Evolutionary conservation across 2,888 invertebrate genomes (phyloP), one percentile per base, ranked within the genome.

Genomic region (Parnassius mnemosyne): DNA sequence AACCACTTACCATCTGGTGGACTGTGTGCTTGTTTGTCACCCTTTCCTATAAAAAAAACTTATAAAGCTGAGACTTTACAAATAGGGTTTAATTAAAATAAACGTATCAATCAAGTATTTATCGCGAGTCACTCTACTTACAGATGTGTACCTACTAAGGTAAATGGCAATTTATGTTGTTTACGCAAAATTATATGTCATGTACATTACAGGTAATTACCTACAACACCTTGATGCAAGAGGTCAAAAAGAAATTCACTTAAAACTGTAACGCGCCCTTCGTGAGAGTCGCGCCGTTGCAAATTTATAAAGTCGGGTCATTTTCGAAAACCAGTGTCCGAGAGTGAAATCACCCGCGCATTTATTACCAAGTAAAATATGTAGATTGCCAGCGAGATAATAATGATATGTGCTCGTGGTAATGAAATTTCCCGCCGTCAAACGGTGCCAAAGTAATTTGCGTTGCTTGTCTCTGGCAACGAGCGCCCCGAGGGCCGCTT

Each of bases 381-480:
- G 91, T 90, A 91, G 91, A 91, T 91, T 90, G 91, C 83, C 78
- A 80, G 80, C 79, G 78, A 90, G 90, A 90, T 90, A 91, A 91
- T 91, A 90, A 91, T 90, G 90, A 91, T 91, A 90, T 91, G 91
- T 91, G 90, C 90, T 88, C 83, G 87, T 90, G 89, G 90, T 90
- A 91, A 91, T 90, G 91, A 91, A 91, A 90, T 91, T 91, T 90
- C 89, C 89, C 88, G 89, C 86, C 86, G 89, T 91, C 91, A 91
- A 91, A 91, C 84, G 89, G 89, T 91, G 91, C 89, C 91, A 90
- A 88, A 90, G 91, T 90, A 90, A 90, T 90, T 91, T 90, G 91
- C 89, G 88, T 87, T 83, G 87, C 84, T 89, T 87, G 90, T 89
- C 88, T 84, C 85, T 85, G 87, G 80, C 84, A 82, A 83, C 85